Percentiles rank a stretch among this genome's conserved stretches.
Conservation (phyloP, 2,797 vertebrate species). For the Xenops minutus region DNA sequence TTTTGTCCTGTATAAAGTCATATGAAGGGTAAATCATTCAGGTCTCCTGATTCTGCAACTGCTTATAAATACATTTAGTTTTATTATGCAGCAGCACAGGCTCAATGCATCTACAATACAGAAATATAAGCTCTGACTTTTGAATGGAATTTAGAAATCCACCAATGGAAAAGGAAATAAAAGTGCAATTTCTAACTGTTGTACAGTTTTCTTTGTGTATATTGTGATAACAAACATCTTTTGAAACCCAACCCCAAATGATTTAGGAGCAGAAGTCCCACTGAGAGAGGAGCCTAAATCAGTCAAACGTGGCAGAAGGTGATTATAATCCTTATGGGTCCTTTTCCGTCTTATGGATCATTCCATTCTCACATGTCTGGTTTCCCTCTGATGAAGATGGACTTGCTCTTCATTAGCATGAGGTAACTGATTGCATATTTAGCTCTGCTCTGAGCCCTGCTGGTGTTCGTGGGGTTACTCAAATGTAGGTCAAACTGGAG, state of each 20-base stretch:
- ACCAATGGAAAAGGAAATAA: neutral
- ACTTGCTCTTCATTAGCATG: rapidly evolving
- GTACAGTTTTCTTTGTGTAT: neutral
- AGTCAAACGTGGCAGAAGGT: neutral
- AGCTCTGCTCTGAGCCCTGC: neutral
- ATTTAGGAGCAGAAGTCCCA: neutral
- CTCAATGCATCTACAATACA: neutral
- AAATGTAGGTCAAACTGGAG: neutral
- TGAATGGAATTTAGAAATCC: rapidly evolving
- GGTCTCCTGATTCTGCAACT: neutral
- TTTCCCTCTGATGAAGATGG: neutral
- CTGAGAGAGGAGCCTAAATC: neutral
- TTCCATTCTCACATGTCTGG: neutral
- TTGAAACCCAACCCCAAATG: neutral
- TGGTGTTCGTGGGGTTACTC: neutral
- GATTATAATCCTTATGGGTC: neutral
- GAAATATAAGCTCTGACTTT: neutral
- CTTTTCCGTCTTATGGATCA: neutral
- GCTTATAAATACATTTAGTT: neutral
- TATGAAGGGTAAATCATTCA: neutral
- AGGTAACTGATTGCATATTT: neutral
- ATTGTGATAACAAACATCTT: neutral
- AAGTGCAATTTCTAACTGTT: rapidly evolving
- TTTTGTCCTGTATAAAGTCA: neutral
- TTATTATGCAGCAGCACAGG: neutral